Conservation (phyloP, 2,797 vertebrate species). For the Ciconia nigra region DNA sequence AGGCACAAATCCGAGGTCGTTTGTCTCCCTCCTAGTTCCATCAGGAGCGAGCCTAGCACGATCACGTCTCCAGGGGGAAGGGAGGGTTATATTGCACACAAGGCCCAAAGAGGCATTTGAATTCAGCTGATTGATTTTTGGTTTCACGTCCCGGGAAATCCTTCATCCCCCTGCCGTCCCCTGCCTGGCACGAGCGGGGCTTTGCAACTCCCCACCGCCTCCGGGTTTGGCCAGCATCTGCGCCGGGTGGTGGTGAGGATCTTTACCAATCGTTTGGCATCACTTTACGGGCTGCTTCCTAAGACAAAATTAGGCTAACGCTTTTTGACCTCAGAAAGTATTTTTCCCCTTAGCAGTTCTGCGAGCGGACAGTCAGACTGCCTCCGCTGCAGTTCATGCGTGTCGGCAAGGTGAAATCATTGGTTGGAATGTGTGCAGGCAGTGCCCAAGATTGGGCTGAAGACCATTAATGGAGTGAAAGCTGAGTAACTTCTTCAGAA, state of each 20-base stretch:
- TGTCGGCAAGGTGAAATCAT: background rate
- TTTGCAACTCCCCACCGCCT: background rate
- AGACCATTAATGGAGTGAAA: background rate
- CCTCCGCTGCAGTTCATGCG: background rate
- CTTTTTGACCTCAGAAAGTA: background rate
- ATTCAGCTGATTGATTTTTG: conserved; percentile 9
- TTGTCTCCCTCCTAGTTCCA: background rate
- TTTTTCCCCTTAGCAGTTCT: background rate
- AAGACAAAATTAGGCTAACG: background rate
- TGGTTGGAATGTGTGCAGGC: background rate
- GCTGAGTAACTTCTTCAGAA: background rate
- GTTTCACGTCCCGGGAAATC: background rate
- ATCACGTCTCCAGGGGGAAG: background rate
- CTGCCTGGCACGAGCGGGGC: background rate
- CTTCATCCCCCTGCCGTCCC: background rate
- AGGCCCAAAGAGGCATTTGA: conserved; percentile 3
- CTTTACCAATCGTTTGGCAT: background rate
- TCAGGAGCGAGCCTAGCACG: background rate
- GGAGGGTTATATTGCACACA: background rate
- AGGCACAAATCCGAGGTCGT: background rate
- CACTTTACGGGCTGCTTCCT: background rate
- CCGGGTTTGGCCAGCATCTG: background rate
- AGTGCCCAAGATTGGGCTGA: background rate
- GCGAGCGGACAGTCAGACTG: background rate
- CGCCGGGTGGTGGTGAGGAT: background rate